Base-by-base conservation (phyloP, 2,113 vertebrate genomes). In the Synodontis membranacea region DNA sequence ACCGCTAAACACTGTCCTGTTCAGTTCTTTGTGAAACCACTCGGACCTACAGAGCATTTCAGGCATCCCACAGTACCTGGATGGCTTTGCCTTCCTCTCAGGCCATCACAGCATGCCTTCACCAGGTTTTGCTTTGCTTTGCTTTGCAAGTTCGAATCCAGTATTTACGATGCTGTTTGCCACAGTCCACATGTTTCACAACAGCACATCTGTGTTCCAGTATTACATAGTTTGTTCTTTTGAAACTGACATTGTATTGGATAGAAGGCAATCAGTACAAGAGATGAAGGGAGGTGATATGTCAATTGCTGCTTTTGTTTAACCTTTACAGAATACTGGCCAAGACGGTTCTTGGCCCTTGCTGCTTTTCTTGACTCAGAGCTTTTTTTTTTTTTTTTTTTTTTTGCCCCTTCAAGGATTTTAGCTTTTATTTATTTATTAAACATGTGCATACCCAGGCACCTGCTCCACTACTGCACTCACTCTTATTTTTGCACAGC, bases 401-500 rank as follows among this genome's bases (percentile, higher is more conserved):
- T n/a, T n/a, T n/a, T n/a, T n/a, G n/a, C n/a, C n/a, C n/a, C 8
- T 14, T 37, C 34, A 48, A 68, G 23, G 52, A 42, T 48, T 62
- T 83, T 79, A 9, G 37, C 21, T 56, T 48, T 83, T 58, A 17
- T 3, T n/a, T n/a, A n/a, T 74, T 48, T 62, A 44, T 42, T 34
- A 10, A 52, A 68, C 25, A 37, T 83, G 3, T 31, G 21, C 11
- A 85, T 64, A 78, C 78, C 48, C 79, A 68, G 9, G 68, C 62
- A 83, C 82, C 84, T 86, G 82, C 80, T 78, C 86, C 60, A 60
- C 86, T 88, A 86, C 52, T 58, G 28, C n/a, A n/a, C 0, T 83
- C 92, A 89, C 90, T 34, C 89, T 88, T 91, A 86, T 88, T 91
- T 92, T 93, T 86, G 78, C 88, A 90, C 80, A 81, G 64, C 86